Evolutionary conservation across 2,888 invertebrate genomes (phyloP), one percentile per base, ranked within the genome.

Genomic region (Homarus gammarus): DNA sequence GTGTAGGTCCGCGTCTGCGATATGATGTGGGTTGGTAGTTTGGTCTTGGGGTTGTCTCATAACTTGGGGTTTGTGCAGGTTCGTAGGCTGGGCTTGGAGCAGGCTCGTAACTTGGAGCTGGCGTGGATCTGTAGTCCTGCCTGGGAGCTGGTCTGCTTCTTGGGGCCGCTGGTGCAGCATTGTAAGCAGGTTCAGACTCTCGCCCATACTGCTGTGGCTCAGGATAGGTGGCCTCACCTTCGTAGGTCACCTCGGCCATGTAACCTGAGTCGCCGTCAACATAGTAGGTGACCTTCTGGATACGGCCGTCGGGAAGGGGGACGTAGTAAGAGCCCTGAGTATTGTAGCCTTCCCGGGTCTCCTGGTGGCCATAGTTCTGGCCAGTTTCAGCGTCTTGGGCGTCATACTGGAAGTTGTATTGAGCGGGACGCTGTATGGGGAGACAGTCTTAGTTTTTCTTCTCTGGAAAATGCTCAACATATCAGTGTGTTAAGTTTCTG

Each of bases 221-320:
- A 5, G 75, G 75, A 38, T 64, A 40, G n/a, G 38, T 56, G 38
- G 56, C 81, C 61, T 81, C 81, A 1, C 81, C 81, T 27, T 87
- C 86, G 79, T 79, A 87, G n/a, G 51, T 72, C n/a, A 87, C 36
- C n/a, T 79, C 51, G 15, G 86, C 86, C 18, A 87, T 40, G 79
- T 56, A 87, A 79, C 86, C 86, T 1, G 86, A 87, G 15, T 79
- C 70, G 5, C 70, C 64, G 18, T 78, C 51, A 15, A 87, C 86
- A 70, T 79, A 72, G 79, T 87, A 87, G 49, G 68, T 51, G 27
- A 87, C 86, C 70, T 87, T 87, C 72, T 79, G 86, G n/a, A 78
- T 27, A 0, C 86, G 86, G 3, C 79, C 78, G 56, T 87, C 86
- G 0, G 86, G 79, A 6, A 87, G 72, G 49, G 68, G 70, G 2